Evolutionary conservation across 2,113 vertebrate species (phyloP).

Genomic region (Ciconia stormi): DNA sequence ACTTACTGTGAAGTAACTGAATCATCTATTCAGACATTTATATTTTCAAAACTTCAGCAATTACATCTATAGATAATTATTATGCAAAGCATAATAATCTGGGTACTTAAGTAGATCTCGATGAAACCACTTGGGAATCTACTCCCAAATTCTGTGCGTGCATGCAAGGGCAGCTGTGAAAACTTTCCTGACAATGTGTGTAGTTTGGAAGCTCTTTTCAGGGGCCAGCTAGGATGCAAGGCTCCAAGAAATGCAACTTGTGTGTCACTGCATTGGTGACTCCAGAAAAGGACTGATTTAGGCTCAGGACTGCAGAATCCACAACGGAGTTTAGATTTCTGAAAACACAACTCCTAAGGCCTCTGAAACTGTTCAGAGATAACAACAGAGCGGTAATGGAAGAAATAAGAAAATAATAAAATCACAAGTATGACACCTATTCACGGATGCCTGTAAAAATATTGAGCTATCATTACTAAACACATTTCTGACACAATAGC

Average conservation of each 20-base stretch:
- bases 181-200: neutral
- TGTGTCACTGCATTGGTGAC: neutral
- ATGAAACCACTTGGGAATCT: neutral
- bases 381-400: neutral
- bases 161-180: neutral
- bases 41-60: neutral
- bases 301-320: neutral
- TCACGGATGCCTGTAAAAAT: neutral
- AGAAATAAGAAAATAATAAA: neutral
- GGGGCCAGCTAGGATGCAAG: neutral
- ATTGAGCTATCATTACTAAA: neutral
- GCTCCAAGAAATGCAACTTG: neutral
- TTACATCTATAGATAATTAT: neutral
- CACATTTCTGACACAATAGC: neutral
- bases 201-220: neutral
- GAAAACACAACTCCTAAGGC: neutral
- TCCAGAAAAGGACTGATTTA: neutral
- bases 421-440: neutral
- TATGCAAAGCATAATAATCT: neutral
- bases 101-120: neutral
- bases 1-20: neutral
- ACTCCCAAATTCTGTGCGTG: neutral
- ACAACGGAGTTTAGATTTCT: neutral
- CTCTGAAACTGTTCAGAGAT: neutral
- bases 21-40: neutral